phyloP scores from a whole-genome alignment of 2,888 invertebrate genomes.

The Macrosoma leucophasiata region DNA sequence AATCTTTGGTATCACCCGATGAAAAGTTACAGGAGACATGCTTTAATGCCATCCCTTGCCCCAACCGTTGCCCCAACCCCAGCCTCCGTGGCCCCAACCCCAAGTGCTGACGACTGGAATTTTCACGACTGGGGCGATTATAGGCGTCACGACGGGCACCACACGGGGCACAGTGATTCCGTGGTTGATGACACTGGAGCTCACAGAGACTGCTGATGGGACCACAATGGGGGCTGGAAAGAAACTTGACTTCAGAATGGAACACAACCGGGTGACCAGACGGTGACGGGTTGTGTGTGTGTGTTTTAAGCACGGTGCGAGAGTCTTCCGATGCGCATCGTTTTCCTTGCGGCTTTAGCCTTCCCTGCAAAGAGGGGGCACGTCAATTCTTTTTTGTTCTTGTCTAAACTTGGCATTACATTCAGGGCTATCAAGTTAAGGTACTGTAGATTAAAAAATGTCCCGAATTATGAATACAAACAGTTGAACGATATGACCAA shows the following conservation, averaged over 20 bases:
- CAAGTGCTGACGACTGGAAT: conserved; percentile 26
- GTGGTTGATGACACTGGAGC: conserved; percentile 48
- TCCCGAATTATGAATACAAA: too few relatives aligned
- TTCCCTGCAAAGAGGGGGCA: conserved; percentile 33
- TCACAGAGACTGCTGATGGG: conserved; percentile 35
- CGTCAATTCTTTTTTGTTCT: too few relatives aligned
- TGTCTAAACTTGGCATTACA: too few relatives aligned
- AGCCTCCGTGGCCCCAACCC: conserved; percentile 24
- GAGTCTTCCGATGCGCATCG: conserved; percentile 27
- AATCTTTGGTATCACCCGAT: too few relatives aligned
- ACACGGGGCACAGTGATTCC: conserved; percentile 40
- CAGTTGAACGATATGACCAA: too few relatives aligned
- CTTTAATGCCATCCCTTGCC: conserved; percentile 28
- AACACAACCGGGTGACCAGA: conserved; percentile 15
- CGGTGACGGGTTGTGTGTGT: conserved; percentile 6
- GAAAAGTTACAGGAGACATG: conserved; percentile 3
- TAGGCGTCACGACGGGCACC: conserved; percentile 30
- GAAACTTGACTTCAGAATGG: conserved; percentile 18
- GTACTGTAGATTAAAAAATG: too few relatives aligned
- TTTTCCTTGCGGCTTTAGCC: conserved; percentile 29
- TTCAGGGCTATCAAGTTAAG: too few relatives aligned
- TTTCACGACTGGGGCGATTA: conserved; percentile 33
- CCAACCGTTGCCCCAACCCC: conserved; percentile 29
- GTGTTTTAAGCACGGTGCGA: conserved; percentile 22
- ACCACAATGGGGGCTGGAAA: conserved; percentile 29